Evolutionary conservation across 2,113 vertebrate genomes (phyloP).

Genomic region (Propithecus coquereli): DNA sequence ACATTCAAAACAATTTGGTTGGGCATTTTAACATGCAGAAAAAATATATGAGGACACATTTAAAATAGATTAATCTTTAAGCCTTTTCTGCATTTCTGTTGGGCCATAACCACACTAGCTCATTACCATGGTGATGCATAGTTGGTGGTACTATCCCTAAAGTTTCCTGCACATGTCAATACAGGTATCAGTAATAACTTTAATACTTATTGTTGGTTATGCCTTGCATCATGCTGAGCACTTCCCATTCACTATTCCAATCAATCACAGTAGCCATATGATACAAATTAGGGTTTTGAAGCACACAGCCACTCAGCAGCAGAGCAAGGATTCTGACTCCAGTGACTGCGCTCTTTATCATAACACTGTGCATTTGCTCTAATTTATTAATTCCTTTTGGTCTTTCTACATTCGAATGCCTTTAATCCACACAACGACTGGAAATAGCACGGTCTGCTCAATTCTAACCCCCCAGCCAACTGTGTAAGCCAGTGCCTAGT

Average conservation of each 20-base stretch:
- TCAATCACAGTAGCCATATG: not conserved
- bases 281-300: not conserved
- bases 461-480: not conserved
- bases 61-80: not conserved
- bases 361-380: not conserved
- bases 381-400: not conserved
- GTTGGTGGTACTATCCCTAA: not conserved
- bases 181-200: constrained; percentile 22
- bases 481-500: not conserved
- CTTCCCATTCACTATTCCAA: not conserved
- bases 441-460: not conserved
- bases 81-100: not conserved
- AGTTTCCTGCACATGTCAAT: not conserved
- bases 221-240: not conserved
- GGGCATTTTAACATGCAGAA: not conserved
- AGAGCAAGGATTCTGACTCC: not conserved
- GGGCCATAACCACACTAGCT: not conserved
- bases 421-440: not conserved
- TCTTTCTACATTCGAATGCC: not conserved
- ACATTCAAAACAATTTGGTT: not conserved
- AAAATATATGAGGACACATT: not conserved
- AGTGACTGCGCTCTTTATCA: not conserved
- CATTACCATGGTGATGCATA: constrained; percentile 32
- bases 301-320: not conserved
- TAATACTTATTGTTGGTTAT: not conserved